Evolutionary conservation across 2,888 invertebrate species (phyloP), one percentile per base, ranked within the genome.

Genomic region (Sarcophaga variegata): DNA sequence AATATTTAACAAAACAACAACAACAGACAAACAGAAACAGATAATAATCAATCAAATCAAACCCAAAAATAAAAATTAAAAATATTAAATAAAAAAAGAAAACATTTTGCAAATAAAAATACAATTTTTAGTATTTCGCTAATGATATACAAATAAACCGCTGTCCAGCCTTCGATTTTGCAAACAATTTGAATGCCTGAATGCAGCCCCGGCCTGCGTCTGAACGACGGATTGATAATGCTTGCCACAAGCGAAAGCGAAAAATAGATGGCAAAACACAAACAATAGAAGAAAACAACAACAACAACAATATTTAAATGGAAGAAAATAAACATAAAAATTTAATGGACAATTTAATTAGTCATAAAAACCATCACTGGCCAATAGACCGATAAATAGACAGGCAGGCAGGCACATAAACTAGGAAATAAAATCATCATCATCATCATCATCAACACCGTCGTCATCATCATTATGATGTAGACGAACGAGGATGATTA

Each of bases 261-360:
- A 54, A 14, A 54, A 54, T 14, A 54, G 14, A 54, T 14, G 54
- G 54, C 1, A 54, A 54, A 54, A 54, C 14, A 14, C 22, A 22
- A 54, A 54, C 37, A 37, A 37, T 37, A 37, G 37, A 37, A 37
- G 8, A 6, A 37, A 37, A 37, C 6, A 37, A 37, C 6, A 27
- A 27, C 27, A 27, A 27, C 27, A 27, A 27, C 27, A 27, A 8
- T 8, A 37, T 8, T 37, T 37, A 37, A 37, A 37, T 37, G 37
- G 37, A 37, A 37, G 37, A 54, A 54, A 74, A 70, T 72, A 22
- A 37, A 86, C 76, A 37, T 77, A 78, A 86, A 83, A 47, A 47
- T 81, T 86, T 78, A 81, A 86, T 82, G 77, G 63, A 81, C 77
- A 83, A 83, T 86, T 83, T 86, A 83, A 83, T 81, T 83, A 77